A percentile compares a stretch with the other conserved stretches of the same genome.
Conservation (phyloP, 2,113 vertebrate species). For the Calyptommatus sinebrachiatus region DNA sequence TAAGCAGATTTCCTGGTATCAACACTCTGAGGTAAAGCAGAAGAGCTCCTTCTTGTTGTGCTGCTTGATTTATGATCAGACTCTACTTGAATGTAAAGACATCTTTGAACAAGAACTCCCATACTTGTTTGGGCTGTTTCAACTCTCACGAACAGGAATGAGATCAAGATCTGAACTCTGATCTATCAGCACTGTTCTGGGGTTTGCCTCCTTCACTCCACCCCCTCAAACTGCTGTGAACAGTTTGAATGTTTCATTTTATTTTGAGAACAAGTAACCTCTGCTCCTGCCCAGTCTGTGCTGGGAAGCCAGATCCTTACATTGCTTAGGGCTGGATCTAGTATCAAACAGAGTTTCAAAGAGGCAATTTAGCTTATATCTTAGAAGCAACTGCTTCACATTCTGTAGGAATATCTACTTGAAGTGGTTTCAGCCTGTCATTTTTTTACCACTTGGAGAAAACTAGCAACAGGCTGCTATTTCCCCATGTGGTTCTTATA, state of each 20-base stretch:
- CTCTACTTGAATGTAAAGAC: background rate
- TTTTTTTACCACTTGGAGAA: background rate
- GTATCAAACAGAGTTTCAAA: background rate
- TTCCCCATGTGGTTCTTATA: background rate
- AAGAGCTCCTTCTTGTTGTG: background rate
- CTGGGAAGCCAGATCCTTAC: background rate
- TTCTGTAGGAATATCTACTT: background rate
- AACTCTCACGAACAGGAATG: background rate
- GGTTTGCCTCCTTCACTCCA: background rate
- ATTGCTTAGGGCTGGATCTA: background rate
- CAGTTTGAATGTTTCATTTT: background rate
- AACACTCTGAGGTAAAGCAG: background rate
- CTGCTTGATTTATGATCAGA: accelerated
- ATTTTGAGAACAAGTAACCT: background rate
- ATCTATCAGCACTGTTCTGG: background rate
- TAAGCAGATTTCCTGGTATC: background rate
- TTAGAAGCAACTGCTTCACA: background rate
- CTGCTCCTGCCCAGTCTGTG: background rate
- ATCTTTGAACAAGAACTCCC: background rate
- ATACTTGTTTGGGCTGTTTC: no score
- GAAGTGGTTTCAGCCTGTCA: background rate
- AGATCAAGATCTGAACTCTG: background rate
- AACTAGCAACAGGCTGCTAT: background rate
- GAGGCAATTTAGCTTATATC: background rate
- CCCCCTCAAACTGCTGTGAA: background rate